These are phyloP conservation scores for Triops longicaudatus DNA, from an alignment of 1,140 invertebrate genomes.

Conservation along the genomic window DNA sequence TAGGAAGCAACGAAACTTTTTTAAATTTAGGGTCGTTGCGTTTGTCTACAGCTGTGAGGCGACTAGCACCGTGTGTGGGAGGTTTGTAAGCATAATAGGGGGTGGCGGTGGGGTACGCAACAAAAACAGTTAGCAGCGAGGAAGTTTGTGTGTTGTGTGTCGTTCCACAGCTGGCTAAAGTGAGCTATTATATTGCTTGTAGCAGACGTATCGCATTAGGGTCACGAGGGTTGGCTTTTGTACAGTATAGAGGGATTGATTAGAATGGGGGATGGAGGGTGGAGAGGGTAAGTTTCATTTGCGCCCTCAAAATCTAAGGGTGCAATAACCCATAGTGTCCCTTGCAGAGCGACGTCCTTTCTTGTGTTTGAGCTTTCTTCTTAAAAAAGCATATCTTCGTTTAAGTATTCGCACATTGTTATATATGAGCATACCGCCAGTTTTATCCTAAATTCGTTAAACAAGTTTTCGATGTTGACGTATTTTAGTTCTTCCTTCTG, in stretches of 20 bases:
- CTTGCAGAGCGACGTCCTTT: too few relatives aligned
- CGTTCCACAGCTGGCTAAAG: background rate
- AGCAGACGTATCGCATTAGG: background rate
- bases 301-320: background rate
- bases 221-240: background rate
- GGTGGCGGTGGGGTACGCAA: background rate
- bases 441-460: too few relatives aligned
- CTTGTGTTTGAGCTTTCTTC: too few relatives aligned
- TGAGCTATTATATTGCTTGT: background rate
- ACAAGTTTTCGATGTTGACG: too few relatives aligned
- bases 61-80: background rate
- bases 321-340: too few relatives aligned
- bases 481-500: too few relatives aligned
- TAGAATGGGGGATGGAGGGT: background rate
- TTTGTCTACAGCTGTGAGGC: background rate
- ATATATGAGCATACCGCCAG: too few relatives aligned
- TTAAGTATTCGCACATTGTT: too few relatives aligned
- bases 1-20: too few relatives aligned
- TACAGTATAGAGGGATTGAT: background rate
- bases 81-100: constrained; percentile 3
- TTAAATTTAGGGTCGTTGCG: constrained; percentile 7
- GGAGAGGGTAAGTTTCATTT: background rate
- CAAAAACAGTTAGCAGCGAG: background rate
- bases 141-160: background rate
- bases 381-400: too few relatives aligned